Evolutionary conservation across 1,140 invertebrate genomes (phyloP).

Genomic region (Vanessa tameamea): DNA sequence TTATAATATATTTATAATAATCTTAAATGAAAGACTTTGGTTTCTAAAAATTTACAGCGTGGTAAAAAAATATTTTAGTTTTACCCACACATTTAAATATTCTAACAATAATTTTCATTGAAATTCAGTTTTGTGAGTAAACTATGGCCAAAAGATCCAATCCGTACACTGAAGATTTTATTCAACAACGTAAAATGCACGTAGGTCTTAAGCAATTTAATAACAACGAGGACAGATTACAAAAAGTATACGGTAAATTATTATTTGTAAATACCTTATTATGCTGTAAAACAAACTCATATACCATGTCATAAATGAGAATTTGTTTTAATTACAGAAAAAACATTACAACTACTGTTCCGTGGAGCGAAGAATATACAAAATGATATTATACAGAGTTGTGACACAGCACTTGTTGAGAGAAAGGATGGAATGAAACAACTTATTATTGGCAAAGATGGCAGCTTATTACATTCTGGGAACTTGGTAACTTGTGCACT

Average conservation of each 20-base stretch:
- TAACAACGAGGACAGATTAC: slow-evolving; percentile 65
- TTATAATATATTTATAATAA: too few relatives aligned
- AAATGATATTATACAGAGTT: slow-evolving; percentile 20
- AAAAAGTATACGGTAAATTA: slow-evolving; percentile 63
- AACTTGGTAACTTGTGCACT: slow-evolving; percentile 45
- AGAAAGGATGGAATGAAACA: slow-evolving; percentile 65
- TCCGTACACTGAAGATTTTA: slow-evolving; percentile 63
- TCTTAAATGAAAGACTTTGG: too few relatives aligned
- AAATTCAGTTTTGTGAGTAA: not conserved
- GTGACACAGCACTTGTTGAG: slow-evolving; percentile 16
- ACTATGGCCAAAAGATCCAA: slow-evolving; percentile 65
- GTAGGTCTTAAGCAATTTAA: slow-evolving; percentile 66
- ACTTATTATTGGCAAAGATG: slow-evolving; percentile 62
- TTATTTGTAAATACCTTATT: too few relatives aligned
- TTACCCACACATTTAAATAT: not conserved
- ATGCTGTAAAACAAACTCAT: too few relatives aligned
- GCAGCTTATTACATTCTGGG: slow-evolving; percentile 51
- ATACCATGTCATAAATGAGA: not conserved
- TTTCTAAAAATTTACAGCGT: too few relatives aligned
- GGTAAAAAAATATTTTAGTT: not conserved
- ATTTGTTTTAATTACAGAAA: slow-evolving; percentile 53
- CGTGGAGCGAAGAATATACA: slow-evolving; percentile 63
- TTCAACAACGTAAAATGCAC: slow-evolving; percentile 68
- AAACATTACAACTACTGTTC: slow-evolving; percentile 62
- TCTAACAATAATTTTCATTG: not conserved